Evolutionary conservation across 2,888 invertebrate genomes (phyloP), one percentile per base, ranked within the genome.

Genomic region (Ceraclea dissimilis): DNA sequence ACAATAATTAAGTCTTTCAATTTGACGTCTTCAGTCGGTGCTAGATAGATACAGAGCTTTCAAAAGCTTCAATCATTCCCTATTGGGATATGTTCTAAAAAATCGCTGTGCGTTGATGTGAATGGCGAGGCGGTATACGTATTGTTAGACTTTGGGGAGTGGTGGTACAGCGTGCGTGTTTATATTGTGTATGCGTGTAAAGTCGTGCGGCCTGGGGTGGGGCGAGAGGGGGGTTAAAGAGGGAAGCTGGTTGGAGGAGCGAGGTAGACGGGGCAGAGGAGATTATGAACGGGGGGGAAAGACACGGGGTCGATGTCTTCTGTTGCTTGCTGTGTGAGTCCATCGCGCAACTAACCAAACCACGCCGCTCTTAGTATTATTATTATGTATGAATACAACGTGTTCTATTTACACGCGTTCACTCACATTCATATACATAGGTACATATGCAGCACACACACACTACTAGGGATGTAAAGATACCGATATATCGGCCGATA

Each of bases 231-330:
- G 16, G 39, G 5, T 13, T 5, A 16, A 39, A 16, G 39, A 39
- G 39, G 39, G 39, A 16, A 39, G 26, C 39, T 16, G 39, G 39
- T 39, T 8, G 10, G 26, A 10, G 26, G 39, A 39, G 13, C 39
- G 39, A 39, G 39, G 39, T 16, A 39, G 39, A 39, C 39, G 39
- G 39, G 39, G 39, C 39, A 13, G 39, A 13, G 16, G 13, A 39
- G 39, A 39, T 39, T 39, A 39, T 39, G 39, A 39, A 39, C 39
- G 39, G 39, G 26, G 39, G 39, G 39, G 31, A 39, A 39, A 39
- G 39, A 39, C 39, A 39, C 39, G 39, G 39, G 39, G 39, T 39
- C 39, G 39, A 39, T 39, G 39, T 39, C 39, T 39, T 39, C 39
- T 39, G 39, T 16, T 39, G 39, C 39, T 39, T 39, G 39, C 39